Base-by-base conservation (phyloP, 2,888 invertebrate species). In the Ennomos erosarius region DNA sequence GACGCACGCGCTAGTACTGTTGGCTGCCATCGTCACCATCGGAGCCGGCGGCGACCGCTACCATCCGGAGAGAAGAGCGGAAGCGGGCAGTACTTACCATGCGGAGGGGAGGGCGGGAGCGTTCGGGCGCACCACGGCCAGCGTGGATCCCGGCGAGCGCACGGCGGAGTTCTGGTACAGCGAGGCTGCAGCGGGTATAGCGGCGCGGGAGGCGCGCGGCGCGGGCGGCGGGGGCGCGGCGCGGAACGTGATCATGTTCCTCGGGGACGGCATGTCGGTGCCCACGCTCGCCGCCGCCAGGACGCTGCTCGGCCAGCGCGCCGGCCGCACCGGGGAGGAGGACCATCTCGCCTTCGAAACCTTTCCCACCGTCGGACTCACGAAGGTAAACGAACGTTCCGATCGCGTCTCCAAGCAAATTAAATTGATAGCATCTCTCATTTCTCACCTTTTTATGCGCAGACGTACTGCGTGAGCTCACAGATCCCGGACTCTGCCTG, bases 221-320 rank as follows among this genome's bases (percentile, higher is more conserved):
- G 80, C 50, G 78, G 66, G 80, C 62, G 55, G 45, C 35, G 37
- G 47, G 44, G 43, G 54, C 11, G 36, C 13, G 6, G 87, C 84
- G 40, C 77, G 79, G 47, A 96, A 96, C 82, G 86, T 95, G 9
- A 94, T 96, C 47, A 86, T 96, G 79, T 96, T 96, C 80, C 80
- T 96, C 59, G 96, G 96, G 8, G 96, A 96, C 79, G 96, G 96
- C 42, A 95, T 96, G 96, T 95, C 95, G 12, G 83, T 96, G 50
- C 90, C 95, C 1, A 96, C 96, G 5, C 82, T 95, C 50, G 93
- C 95, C 6, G 95, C 95, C 0, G 93, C 95, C 33, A 91, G 96
- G 68, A 93, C 94, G 37, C 93, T 94, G 68, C 90, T 93, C 47
- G 95, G 95, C 0, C 96, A 96, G 79, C 83, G 92, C 10, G 78